Base-by-base conservation (phyloP, 2,797 vertebrate genomes). In the Cirrhinus molitorella region DNA sequence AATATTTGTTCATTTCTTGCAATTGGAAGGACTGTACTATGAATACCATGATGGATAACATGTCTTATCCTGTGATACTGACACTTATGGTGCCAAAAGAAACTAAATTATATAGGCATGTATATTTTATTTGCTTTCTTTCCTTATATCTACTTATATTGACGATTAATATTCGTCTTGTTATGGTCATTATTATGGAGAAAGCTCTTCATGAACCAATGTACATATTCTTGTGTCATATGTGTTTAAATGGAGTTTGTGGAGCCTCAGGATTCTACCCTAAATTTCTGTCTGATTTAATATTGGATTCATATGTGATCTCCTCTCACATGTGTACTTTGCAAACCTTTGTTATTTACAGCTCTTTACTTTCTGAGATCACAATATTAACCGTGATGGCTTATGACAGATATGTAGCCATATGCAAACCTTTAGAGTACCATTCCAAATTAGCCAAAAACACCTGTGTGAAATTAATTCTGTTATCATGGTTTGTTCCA, bases 391-490 rank as follows among this genome's bases (percentile, higher is more conserved):
- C 92, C 7, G 84, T 92, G 4, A 94, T 94, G 93, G 90, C 89
- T 70, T 95, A 93, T 28, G 91, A 94, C 83, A 89, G 93, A 83
- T 94, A 91, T 63, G 21, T 89, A n/a, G 92, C 93, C 1, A 94
- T 94, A 80, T 93, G 92, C 75, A 45, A 65, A 21, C 94, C 94
- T 12, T 87, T 94, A 13, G 88, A 90, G 51, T 94, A 94, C 83
- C 88, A 91, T 28, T 68, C 65, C 0, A 85, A 31, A 47, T 4
- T 73, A 31, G 57, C 73, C 11, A 84, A 63, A 73, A n/a, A 1
- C 3, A 71, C 1, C 7, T 79, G 75, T 65, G 28, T 61, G 5
- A 79, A 65, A 73, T 55, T 84, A 43, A 78, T 78, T 34, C 5
- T 82, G 23, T 82, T 70, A 17, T 82, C 80, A 1, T 79, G 80